These are phyloP conservation scores for Tryphoninae sp. DNA, from an alignment of 2,888 invertebrate genomes.

Conservation along the genomic window DNA sequence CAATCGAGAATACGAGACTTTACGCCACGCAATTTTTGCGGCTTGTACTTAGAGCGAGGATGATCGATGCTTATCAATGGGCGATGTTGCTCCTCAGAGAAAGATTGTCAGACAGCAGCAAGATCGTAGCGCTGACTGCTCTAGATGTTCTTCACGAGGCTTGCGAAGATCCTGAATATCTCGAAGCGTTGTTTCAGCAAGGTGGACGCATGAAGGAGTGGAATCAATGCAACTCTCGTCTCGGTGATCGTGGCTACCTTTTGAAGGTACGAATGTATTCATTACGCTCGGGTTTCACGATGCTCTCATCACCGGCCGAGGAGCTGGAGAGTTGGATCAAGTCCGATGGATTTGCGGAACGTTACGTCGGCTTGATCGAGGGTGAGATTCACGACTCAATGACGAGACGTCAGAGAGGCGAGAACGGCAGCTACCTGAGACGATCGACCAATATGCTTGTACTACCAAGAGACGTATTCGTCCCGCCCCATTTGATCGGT, in stretches of 20 bases:
- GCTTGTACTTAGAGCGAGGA: constrained; percentile 90
- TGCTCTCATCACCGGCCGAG: constrained; percentile 78
- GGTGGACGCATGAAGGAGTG: constrained; percentile 71
- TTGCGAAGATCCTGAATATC: constrained; percentile 87
- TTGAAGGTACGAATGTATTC: constrained; percentile 83
- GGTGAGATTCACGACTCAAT: constrained; percentile 93
- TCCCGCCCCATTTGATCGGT: constrained; percentile 92
- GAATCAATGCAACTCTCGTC: constrained; percentile 82
- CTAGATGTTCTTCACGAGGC: constrained; percentile 94
- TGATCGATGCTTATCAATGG: constrained; percentile 91
- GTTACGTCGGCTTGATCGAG: constrained; percentile 95
- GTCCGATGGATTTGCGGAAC: constrained; percentile 77
- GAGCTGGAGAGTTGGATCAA: constrained; percentile 79
- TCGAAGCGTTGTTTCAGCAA: constrained; percentile 74
- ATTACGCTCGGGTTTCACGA: constrained; percentile 82
- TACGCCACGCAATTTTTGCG: constrained; percentile 96
- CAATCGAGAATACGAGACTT: constrained; percentile 85
- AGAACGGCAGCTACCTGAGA: constrained; percentile 89
- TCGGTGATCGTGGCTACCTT: constrained; percentile 84
- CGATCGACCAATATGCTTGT: constrained; percentile 85
- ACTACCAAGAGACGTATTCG: constrained; percentile 81
- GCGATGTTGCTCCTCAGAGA: constrained; percentile 91
- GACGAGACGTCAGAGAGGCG: constrained; percentile 91
- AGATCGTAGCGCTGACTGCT: constrained; percentile 90
- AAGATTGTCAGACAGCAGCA: constrained; percentile 92